phyloP scores from a whole-genome alignment of 2,113 vertebrate species.

The Sapajus apella region DNA sequence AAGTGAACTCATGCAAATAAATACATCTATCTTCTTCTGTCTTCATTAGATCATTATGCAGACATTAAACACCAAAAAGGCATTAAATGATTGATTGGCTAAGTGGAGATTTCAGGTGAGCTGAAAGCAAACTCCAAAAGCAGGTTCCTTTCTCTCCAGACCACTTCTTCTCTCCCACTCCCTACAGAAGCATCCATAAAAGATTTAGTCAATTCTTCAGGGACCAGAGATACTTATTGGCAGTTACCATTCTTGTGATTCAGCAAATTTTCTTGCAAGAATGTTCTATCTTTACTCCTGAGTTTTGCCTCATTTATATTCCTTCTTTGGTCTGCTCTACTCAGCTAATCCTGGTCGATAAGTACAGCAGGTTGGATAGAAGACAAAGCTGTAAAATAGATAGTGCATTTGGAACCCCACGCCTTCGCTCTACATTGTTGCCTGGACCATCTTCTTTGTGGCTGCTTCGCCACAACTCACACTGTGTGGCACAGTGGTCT shows the following conservation, averaged over 20 bases:
- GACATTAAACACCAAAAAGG: slow-evolving; percentile 76
- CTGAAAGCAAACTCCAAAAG: slow-evolving; percentile 57
- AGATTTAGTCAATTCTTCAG: slow-evolving; percentile 52
- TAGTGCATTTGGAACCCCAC: not conserved
- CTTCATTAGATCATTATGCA: slow-evolving; percentile 75
- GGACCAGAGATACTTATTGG: slow-evolving; percentile 56
- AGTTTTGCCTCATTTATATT: slow-evolving; percentile 56
- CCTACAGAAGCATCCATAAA: slow-evolving; percentile 8
- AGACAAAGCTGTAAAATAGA: slow-evolving; percentile 20
- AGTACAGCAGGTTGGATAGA: not conserved
- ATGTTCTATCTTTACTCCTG: slow-evolving; percentile 52
- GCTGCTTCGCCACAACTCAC: not conserved
- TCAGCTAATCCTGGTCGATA: slow-evolving; percentile 31
- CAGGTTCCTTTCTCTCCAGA: not conserved
- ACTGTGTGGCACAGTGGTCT: not conserved
- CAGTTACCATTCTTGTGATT: slow-evolving; percentile 57
- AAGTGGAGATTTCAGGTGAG: slow-evolving; percentile 59
- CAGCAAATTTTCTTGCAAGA: slow-evolving; percentile 64
- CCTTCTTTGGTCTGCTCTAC: not conserved
- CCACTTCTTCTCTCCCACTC: not conserved
- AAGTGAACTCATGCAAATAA: slow-evolving; percentile 77
- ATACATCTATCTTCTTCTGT: slow-evolving; percentile 79
- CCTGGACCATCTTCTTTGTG: not conserved
- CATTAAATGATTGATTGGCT: slow-evolving; percentile 75
- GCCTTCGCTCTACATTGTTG: not conserved